Evolutionary conservation across 2,113 vertebrate genomes (phyloP).

Genomic region (Myotis davidii): DNA sequence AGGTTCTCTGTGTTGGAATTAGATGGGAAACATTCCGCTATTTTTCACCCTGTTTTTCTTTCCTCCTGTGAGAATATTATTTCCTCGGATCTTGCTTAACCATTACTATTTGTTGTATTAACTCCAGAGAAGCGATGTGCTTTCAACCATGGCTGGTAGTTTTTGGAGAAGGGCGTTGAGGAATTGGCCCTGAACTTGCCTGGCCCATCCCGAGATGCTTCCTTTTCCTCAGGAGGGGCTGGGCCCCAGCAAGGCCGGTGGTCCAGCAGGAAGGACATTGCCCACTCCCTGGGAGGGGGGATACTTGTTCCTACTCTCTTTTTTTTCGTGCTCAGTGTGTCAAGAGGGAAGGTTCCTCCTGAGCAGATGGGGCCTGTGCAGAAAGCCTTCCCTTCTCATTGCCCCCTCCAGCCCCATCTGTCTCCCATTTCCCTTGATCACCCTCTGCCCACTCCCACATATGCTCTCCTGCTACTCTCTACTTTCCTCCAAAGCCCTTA

Average conservation of each 20-base stretch:
- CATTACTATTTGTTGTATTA: slow-evolving; percentile 38
- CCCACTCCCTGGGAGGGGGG: neutral
- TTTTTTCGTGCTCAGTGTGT: neutral
- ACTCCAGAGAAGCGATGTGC: slow-evolving; percentile 15
- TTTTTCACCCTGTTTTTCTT: slow-evolving; percentile 39
- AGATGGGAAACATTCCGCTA: neutral
- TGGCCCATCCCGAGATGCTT: neutral
- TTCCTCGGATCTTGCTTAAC: slow-evolving; percentile 54
- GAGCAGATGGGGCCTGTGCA: neutral
- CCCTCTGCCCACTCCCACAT: neutral
- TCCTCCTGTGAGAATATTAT: slow-evolving; percentile 57
- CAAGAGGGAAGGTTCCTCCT: neutral
- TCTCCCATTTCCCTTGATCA: neutral
- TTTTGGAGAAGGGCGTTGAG: neutral
- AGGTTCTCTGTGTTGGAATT: slow-evolving; percentile 61
- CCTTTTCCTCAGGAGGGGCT: neutral
- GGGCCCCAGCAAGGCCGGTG: neutral
- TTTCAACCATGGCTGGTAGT: slow-evolving; percentile 2
- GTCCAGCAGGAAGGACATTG: neutral
- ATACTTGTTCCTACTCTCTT: neutral
- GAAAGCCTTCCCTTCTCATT: neutral
- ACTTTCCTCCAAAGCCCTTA: neutral
- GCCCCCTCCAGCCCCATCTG: neutral
- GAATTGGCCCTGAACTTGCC: slow-evolving; percentile 14
- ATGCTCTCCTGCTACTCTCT: neutral